phyloP scores from a whole-genome alignment of 2,888 invertebrate genomes.

The Idaea biselata region DNA sequence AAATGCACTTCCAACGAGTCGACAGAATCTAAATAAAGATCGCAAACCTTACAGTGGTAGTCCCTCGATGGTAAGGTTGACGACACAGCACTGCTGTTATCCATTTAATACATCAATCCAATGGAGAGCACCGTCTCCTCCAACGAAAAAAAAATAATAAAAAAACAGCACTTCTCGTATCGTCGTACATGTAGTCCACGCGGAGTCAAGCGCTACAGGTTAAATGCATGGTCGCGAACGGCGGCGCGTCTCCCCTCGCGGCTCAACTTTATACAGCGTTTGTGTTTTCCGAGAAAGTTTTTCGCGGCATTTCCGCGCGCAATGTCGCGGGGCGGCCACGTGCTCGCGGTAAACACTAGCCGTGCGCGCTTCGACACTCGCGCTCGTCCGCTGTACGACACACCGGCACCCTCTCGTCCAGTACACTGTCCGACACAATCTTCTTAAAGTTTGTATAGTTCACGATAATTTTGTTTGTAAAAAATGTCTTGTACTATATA shows the following conservation, averaged over 20 bases:
- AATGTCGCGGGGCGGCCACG: constrained; percentile 65
- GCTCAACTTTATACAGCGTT: constrained; percentile 57
- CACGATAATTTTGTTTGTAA: constrained; percentile 48
- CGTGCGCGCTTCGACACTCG: constrained; percentile 27
- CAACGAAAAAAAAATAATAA: constrained; percentile 78
- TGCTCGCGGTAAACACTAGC: constrained; percentile 71
- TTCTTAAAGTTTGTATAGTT: constrained; percentile 44
- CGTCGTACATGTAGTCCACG: constrained; percentile 70
- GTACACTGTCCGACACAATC: constrained; percentile 38
- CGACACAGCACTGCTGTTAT: constrained; percentile 77
- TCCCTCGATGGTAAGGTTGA: constrained; percentile 80
- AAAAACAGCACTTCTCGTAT: constrained; percentile 65
- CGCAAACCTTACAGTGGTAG: constrained; percentile 88
- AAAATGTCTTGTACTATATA: constrained; percentile 48
- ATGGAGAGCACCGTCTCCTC: constrained; percentile 73
- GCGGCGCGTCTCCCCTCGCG: constrained; percentile 49
- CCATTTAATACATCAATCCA: constrained; percentile 78
- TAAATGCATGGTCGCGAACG: constrained; percentile 58
- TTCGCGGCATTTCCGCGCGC: constrained; percentile 75
- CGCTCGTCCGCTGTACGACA: constrained; percentile 16
- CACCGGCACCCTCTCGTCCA: constrained; percentile 25
- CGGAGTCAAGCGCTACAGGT: constrained; percentile 67
- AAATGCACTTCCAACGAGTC: constrained; percentile 90
- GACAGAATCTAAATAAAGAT: constrained; percentile 86
- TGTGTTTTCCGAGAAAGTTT: constrained; percentile 73